phyloP scores from a whole-genome alignment of 2,888 invertebrate genomes.

The Arctia plantaginis region DNA sequence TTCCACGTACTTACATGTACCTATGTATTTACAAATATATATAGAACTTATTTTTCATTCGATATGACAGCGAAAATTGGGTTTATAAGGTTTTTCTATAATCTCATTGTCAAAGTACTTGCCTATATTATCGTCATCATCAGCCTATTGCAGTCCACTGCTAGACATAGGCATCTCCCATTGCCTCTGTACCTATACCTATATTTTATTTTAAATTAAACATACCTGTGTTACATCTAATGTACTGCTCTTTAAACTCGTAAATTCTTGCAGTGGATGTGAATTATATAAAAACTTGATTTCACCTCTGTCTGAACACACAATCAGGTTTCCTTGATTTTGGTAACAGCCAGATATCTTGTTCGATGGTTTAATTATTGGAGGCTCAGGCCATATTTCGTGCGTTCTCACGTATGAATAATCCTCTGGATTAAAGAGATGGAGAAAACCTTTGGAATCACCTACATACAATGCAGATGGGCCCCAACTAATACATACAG shows the following conservation, averaged over 20 bases:
- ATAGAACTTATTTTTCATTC: too few species aligned
- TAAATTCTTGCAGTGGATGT: constrained; percentile 75
- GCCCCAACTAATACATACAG: constrained; percentile 78
- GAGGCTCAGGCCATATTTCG: constrained; percentile 75
- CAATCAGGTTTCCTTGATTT: constrained; percentile 74
- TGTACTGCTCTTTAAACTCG: constrained; percentile 69
- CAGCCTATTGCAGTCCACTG: too few species aligned
- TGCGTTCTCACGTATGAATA: constrained; percentile 66
- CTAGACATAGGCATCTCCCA: too few species aligned
- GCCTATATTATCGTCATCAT: too few species aligned
- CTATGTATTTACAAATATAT: too few species aligned
- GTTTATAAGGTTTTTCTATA: not conserved
- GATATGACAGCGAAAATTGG: not conserved
- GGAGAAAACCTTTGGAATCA: constrained; percentile 78
- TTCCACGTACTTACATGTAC: too few species aligned
- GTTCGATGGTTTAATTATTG: constrained; percentile 68
- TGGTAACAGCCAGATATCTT: constrained; percentile 79
- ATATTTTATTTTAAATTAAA: not conserved
- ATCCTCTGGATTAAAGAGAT: constrained; percentile 75
- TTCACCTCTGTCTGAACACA: constrained; percentile 80
- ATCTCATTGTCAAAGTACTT: not conserved
- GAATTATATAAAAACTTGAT: constrained; percentile 81
- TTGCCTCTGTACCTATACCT: too few species aligned
- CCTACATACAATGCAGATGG: constrained; percentile 77
- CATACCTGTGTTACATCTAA: constrained; percentile 80